phyloP scores from a whole-genome alignment of 1,140 invertebrate species.

The Zaprionus lachaisei region DNA sequence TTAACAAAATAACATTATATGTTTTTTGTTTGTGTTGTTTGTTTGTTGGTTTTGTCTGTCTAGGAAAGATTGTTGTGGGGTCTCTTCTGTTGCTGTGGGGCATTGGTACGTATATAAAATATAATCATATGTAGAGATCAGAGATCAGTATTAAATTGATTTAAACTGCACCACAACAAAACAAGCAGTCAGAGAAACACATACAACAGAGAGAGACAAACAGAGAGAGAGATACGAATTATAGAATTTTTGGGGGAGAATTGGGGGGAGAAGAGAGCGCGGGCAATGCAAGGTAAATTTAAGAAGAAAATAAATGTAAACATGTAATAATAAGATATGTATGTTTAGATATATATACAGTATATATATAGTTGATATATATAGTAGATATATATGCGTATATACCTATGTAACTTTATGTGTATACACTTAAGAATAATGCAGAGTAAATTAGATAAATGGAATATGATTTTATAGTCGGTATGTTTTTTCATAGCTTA shows the following conservation, averaged over 20 bases:
- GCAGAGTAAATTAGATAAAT: conserved; percentile 47
- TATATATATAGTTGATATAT: conserved; percentile 43
- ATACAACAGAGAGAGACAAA: conserved; percentile 2
- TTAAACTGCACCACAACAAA: background rate
- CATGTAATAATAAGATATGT: conserved; percentile 27
- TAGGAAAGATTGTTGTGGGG: conserved; percentile 6
- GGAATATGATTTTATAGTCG: conserved; percentile 33
- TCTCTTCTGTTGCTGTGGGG: background rate
- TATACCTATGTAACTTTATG: conserved; percentile 35
- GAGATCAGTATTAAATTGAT: conserved; percentile 1
- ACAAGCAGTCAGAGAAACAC: conserved; percentile 5
- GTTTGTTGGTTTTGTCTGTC: conserved; percentile 19
- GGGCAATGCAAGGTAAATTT: conserved; percentile 46
- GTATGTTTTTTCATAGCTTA: conserved; percentile 42
- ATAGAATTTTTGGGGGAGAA: background rate
- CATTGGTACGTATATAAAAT: conserved; percentile 13
- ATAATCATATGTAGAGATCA: background rate
- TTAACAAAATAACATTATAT: conserved; percentile 13
- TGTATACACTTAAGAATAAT: conserved; percentile 49
- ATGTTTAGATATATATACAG: conserved; percentile 29
- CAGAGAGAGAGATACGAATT: background rate
- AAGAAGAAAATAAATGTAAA: conserved; percentile 42
- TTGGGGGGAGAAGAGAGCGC: background rate
- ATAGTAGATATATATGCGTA: conserved; percentile 16
- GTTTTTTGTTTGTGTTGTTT: conserved; percentile 34